Evolutionary conservation across 2,797 vertebrate genomes (phyloP), one percentile per base, ranked within the genome.

Genomic region (Lepus townsendii): DNA sequence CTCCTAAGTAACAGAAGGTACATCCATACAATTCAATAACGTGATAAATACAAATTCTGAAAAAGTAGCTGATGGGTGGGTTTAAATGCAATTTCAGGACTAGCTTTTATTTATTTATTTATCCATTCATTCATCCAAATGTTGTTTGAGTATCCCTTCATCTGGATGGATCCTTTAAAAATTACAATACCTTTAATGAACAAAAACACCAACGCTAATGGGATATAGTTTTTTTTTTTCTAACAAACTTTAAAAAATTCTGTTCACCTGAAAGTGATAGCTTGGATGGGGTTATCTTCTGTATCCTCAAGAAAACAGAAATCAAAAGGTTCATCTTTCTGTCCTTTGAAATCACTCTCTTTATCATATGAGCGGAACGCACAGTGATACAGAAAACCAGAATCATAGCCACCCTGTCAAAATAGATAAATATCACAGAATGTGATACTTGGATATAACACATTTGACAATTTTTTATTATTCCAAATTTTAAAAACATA

Each of bases 371-470:
- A 98, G 95, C 98, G 98, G 97, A 99, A 99, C 75, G 98, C 97
- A 83, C 99, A 99, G 66, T 99, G 99, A 96, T 99, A 99, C 22
- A 99, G 97, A 96, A 98, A 99, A 30, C 99, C 99, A 11, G 99
- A 98, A 95, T 99, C 99, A 63, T 98, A 99, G 1, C 98, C 99
- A 54, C 98, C 99, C 99, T 99, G 96, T 88, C 84, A 88, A 84
- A 96, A 89, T 72, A 89, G 76, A 69, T 3, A 93, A 88, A 84
- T 83, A 90, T 79, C 20, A 77, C 0, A 83, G 77, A 62, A 42
- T 22, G 50, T 42, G 32, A 22, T 68, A 83, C 16, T 30, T 88
- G n/a, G 84, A 92, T 16, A 24, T 30, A 78, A 79, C 26, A 88
- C 54, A 80, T 30, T 17, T 9, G 32, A 91, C 4, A 32, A 71